Evolutionary conservation across 2,888 invertebrate species (phyloP), one percentile per base, ranked within the genome.

Genomic region (Mylabris sibirica): DNA sequence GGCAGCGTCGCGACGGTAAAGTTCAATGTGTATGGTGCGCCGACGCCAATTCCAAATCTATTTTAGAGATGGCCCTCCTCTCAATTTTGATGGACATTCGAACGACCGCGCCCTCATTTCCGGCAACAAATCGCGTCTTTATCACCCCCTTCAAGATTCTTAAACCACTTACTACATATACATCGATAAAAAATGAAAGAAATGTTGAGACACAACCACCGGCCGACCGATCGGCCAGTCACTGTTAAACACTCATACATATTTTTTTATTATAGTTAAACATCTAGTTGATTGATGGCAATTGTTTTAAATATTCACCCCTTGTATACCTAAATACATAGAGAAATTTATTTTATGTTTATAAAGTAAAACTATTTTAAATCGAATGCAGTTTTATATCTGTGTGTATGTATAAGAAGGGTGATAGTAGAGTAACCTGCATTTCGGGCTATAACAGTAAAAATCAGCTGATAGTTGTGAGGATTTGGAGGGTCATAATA

Each of bases 1-100:
- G 68, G 64, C 69, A 76, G 75, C 76, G 81, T 80, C 80, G 76
- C 76, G 77, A 66, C 74, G 76, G 70, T 72, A 49, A 62, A 60
- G 61, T 75, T 74, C 74, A 77, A 62, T 67, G 75, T 73, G 75
- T 78, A 75, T 76, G 79, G 78, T 81, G 77, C 80, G 81, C 75
- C 77, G 74, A 70, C 73, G 78, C 78, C 77, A 79, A 77, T 73
- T 73, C 76, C 81, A 79, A 80, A 82, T 83, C 83, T 82, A 82
- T 83, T 83, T 81, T 83, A 79, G 80, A 82, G 81, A 81, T 81
- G 82, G 82, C 81, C 84, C 82, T 83, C 84, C 84, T 83, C 85
- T 84, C 85, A 82, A 85, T 84, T 85, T 85, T 85, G 85, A 85
- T 85, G 84, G 85, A 85, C 85, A 84, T 82, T 76, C 80, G 79